phyloP scores from a whole-genome alignment of 2,797 vertebrate genomes.

The Garrulus glandarius region DNA sequence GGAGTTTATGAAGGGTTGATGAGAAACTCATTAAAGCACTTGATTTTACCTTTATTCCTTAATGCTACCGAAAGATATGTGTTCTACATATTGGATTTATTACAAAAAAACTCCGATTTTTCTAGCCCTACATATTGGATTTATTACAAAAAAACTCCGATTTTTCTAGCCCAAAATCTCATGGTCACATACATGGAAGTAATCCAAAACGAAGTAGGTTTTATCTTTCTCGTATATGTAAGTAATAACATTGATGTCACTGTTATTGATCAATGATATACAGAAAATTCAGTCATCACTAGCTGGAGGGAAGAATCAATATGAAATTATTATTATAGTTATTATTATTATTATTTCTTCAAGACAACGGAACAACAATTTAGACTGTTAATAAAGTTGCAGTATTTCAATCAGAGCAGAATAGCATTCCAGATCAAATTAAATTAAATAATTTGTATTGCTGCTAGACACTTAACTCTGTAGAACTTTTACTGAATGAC shows the following conservation, averaged over 20 bases:
- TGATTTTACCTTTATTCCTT: not conserved
- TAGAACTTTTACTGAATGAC: not conserved
- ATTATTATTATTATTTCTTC: not conserved
- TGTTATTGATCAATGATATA: not conserved
- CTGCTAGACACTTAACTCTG: not conserved
- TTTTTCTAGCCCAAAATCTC: not conserved
- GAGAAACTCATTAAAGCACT: not conserved
- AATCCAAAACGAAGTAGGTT: not conserved
- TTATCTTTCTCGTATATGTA: not conserved
- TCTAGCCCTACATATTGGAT: accelerated
- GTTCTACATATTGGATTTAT: accelerated
- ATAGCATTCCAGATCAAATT: not conserved
- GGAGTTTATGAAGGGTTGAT: not conserved
- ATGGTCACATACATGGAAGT: not conserved
- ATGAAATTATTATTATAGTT: not conserved
- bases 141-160: not conserved
- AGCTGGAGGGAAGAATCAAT: not conserved
- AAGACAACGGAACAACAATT: not conserved
- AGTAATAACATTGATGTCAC: not conserved
- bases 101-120: not conserved
- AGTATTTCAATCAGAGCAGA: not conserved
- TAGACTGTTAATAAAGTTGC: not conserved
- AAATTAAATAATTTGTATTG: not conserved
- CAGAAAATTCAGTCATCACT: not conserved
- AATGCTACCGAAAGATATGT: accelerated